These are phyloP conservation scores for Anthoscopus minutus DNA, from an alignment of 2,113 vertebrate genomes.

Conservation along the genomic window DNA sequence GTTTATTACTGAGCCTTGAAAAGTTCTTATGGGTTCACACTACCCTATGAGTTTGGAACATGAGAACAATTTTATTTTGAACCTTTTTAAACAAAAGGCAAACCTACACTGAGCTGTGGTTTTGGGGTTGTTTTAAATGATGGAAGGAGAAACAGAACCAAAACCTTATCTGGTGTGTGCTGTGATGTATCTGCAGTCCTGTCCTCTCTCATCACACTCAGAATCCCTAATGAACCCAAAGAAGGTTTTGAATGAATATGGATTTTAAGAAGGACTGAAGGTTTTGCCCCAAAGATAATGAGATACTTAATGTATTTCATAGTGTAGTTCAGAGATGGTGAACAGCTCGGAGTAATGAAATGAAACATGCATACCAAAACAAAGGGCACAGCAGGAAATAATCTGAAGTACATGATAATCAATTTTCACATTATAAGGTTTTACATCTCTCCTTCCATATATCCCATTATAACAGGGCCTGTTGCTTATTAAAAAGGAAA, in stretches of 20 bases:
- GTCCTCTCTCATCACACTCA: not conserved
- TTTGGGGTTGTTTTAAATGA: not conserved
- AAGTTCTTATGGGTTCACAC: not conserved
- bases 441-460: conserved; percentile 33
- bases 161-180: not conserved
- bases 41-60: not conserved
- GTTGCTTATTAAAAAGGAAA: conserved; percentile 49
- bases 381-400: conserved; percentile 55
- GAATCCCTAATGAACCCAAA: not conserved
- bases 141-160: not conserved
- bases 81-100: not conserved
- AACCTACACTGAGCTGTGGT: not conserved
- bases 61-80: conserved; percentile 11
- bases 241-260: not conserved
- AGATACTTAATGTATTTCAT: conserved; percentile 39
- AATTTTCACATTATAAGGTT: conserved; percentile 56
- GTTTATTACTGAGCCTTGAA: conserved; percentile 21
- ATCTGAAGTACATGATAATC: conserved; percentile 46
- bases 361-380: conserved; percentile 23
- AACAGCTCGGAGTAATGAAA: conserved; percentile 6
- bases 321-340: not conserved
- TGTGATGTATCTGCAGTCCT: not conserved
- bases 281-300: conserved; percentile 42
- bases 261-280: not conserved
- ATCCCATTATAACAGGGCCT: conserved; percentile 4